These are phyloP conservation scores for Cyprinodon brontotheroides DNA, from an alignment of 2,113 vertebrate species.

Conservation along the genomic window DNA sequence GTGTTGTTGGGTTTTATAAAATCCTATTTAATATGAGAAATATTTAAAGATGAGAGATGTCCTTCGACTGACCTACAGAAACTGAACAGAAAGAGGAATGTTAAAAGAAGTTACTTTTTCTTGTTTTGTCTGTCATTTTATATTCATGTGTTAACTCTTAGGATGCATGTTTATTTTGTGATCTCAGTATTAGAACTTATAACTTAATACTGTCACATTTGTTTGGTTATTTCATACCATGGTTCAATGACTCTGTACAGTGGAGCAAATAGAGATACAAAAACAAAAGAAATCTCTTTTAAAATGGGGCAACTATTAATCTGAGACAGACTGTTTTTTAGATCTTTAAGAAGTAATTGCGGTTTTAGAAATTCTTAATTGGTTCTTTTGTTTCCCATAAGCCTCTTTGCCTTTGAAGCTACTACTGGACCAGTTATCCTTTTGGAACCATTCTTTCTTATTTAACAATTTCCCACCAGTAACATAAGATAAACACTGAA, in stretches of 20 bases:
- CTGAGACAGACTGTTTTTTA: conserved; percentile 48
- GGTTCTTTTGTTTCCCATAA: conserved; percentile 75
- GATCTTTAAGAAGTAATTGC: conserved; percentile 72
- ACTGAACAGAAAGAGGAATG: too few relatives aligned
- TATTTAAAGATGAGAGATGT: too few relatives aligned
- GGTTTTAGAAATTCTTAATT: conserved; percentile 72
- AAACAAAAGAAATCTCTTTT: conserved; percentile 48
- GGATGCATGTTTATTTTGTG: too few relatives aligned
- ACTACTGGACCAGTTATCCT: conserved; percentile 39
- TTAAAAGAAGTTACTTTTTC: too few relatives aligned
- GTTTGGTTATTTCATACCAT: conserved; percentile 31
- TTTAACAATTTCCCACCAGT: conserved; percentile 64
- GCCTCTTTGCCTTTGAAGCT: conserved; percentile 71
- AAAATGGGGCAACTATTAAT: conserved; percentile 63
- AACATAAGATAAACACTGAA: conserved; percentile 6
- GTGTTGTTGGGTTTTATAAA: too few relatives aligned
- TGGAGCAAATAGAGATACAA: conserved; percentile 51
- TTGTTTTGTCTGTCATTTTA: too few relatives aligned
- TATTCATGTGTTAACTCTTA: too few relatives aligned
- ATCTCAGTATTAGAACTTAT: too few relatives aligned
- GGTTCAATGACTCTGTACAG: conserved; percentile 34
- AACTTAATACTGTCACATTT: conserved; percentile 37
- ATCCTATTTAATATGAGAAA: too few relatives aligned
- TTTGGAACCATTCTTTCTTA: conserved; percentile 25
- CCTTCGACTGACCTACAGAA: too few relatives aligned